Evolutionary conservation across 2,888 invertebrate species (phyloP).

Genomic region (Platycheirus rosarum): DNA sequence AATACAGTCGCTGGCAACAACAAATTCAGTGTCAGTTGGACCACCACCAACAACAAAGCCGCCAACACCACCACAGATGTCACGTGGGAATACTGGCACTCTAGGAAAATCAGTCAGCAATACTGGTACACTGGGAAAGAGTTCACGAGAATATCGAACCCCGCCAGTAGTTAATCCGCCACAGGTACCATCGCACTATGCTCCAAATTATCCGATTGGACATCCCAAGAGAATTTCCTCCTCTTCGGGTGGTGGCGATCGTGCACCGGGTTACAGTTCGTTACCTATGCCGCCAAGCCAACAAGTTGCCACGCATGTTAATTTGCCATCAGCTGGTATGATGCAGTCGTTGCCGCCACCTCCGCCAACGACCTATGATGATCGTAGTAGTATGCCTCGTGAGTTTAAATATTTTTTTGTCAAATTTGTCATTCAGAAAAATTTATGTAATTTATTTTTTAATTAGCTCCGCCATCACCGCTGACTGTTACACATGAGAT

Average conservation of each 20-base stretch:
- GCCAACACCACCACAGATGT: conserved; percentile 95
- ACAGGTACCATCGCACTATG: conserved; percentile 98
- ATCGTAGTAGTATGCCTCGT: conserved; percentile 92
- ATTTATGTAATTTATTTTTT: background rate
- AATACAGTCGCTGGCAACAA: conserved; percentile 83
- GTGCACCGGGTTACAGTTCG: conserved; percentile 93
- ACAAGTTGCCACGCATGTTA: conserved; percentile 83
- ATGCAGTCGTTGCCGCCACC: conserved; percentile 93
- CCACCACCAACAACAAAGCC: conserved; percentile 97
- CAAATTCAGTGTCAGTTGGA: conserved; percentile 84
- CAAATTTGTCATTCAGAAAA: background rate
- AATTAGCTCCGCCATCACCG: conserved; percentile 91
- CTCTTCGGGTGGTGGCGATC: conserved; percentile 83
- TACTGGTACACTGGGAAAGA: conserved; percentile 87
- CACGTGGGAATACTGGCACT: conserved; percentile 82
- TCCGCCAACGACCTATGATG: conserved; percentile 86
- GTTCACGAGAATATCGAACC: conserved; percentile 92
- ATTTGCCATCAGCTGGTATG: conserved; percentile 88
- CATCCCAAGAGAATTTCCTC: conserved; percentile 86
- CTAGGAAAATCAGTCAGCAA: conserved; percentile 82
- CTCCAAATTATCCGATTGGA: conserved; percentile 95
- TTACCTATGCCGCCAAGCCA: conserved; percentile 87
- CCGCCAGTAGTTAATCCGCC: conserved; percentile 98
- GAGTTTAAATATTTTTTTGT: conserved; percentile 81
- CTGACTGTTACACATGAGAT: conserved; percentile 86